Percentiles rank a stretch among this genome's conserved stretches.
Conservation (phyloP, 2,113 vertebrate genomes). For the Psittacula cyanocephala region DNA sequence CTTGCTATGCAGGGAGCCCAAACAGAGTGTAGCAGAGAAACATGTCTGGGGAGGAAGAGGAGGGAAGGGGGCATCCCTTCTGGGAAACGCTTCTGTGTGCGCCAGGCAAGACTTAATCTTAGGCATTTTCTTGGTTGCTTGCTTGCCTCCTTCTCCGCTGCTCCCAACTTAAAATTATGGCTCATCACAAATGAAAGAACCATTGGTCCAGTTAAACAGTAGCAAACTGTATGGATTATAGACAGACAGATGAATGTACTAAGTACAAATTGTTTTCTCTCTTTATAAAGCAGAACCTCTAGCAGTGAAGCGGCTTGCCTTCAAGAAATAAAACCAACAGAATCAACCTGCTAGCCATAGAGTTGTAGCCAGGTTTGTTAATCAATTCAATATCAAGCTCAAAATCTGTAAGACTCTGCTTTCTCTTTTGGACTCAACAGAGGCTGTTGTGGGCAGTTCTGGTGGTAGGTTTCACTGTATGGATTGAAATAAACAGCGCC, state of each 20-base stretch:
- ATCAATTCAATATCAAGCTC: background rate
- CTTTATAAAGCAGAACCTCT: slow-evolving; percentile 1
- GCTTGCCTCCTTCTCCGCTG: background rate
- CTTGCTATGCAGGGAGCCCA: accelerated
- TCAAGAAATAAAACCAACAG: background rate
- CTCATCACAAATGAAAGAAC: background rate
- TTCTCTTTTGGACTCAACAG: background rate
- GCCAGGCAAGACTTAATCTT: background rate
- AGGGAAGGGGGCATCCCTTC: background rate
- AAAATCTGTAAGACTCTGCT: background rate
- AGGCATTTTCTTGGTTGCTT: background rate
- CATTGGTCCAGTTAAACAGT: background rate
- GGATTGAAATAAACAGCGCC: background rate
- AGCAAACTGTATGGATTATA: background rate
- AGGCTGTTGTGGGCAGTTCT: background rate
- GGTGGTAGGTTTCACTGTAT: background rate
- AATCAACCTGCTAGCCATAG: background rate
- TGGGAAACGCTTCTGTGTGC: accelerated
- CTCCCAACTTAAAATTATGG: background rate
- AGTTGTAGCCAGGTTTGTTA: background rate
- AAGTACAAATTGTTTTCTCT: background rate
- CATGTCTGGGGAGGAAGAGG: background rate
- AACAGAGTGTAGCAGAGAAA: background rate
- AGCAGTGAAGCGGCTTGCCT: background rate
- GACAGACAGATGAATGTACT: background rate